Percentiles rank a stretch among this genome's conserved stretches.
Evolutionary conservation across 2,888 invertebrate species (phyloP).

Genomic region (Drepana falcataria): DNA sequence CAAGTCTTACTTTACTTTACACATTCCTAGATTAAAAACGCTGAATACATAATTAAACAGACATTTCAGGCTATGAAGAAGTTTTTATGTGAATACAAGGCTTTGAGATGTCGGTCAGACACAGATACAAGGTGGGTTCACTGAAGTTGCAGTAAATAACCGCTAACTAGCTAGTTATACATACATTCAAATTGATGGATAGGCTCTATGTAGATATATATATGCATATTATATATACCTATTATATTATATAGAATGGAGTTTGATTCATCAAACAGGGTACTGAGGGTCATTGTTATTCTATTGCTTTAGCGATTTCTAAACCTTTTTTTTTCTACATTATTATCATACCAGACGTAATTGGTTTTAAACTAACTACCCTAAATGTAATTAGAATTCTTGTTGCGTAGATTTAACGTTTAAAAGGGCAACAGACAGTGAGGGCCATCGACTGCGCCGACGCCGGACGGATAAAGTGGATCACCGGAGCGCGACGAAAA

Average conservation of each 20-base stretch:
- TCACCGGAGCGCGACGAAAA: constrained; percentile 76
- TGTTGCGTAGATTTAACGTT: constrained; percentile 10
- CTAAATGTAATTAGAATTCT: too few relatives aligned
- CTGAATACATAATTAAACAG: background rate
- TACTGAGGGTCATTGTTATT: too few relatives aligned
- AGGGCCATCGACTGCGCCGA: constrained; percentile 39
- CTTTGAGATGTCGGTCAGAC: constrained; percentile 43
- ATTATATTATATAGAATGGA: too few relatives aligned
- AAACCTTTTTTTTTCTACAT: too few relatives aligned
- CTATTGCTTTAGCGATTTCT: too few relatives aligned
- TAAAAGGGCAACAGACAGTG: constrained; percentile 36
- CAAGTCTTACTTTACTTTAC: too few relatives aligned
- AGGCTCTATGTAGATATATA: too few relatives aligned
- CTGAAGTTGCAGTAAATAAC: constrained; percentile 36
- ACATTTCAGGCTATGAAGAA: constrained; percentile 49
- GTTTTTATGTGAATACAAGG: constrained; percentile 65
- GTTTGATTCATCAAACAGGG: too few relatives aligned
- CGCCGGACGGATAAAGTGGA: constrained; percentile 58
- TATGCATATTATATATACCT: too few relatives aligned
- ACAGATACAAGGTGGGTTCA: constrained; percentile 26
- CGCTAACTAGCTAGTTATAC: constrained; percentile 15
- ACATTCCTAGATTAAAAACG: background rate
- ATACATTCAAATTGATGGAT: too few relatives aligned
- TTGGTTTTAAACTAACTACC: too few relatives aligned
- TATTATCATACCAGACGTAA: too few relatives aligned